Evolutionary conservation across 1,140 invertebrate species (phyloP).

Genomic region (Drosophila suzukii): DNA sequence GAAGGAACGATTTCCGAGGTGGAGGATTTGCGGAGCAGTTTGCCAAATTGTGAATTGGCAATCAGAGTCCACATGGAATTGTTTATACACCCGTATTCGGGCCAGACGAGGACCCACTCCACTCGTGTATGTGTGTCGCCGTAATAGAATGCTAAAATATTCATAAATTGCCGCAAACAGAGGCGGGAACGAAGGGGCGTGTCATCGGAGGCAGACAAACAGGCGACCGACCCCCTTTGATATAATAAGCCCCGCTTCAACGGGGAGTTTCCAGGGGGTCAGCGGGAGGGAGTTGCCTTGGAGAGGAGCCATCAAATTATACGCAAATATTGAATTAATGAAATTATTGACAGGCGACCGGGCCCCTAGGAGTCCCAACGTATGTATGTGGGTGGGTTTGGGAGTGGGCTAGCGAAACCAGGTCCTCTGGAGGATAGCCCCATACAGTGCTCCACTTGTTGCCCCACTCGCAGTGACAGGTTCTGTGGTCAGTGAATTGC

Average conservation of each 20-base stretch:
- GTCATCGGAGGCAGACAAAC: constrained; percentile 4
- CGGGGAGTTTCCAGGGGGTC: neutral
- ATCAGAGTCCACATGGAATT: constrained; percentile 46
- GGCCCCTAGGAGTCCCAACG: neutral
- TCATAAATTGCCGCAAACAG: constrained; percentile 63
- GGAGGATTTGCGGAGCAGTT: constrained; percentile 21
- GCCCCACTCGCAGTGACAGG: constrained; percentile 52
- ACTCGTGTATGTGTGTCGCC: constrained; percentile 9
- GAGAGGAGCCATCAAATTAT: constrained; percentile 65
- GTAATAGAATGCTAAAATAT: constrained; percentile 66
- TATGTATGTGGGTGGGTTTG: neutral
- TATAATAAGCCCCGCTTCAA: constrained; percentile 57
- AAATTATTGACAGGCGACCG: constrained; percentile 75
- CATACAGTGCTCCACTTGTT: constrained; percentile 7
- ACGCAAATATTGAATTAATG: constrained; percentile 74
- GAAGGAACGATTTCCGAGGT: neutral
- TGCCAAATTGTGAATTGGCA: constrained; percentile 49
- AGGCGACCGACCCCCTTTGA: constrained; percentile 33
- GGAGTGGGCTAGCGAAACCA: neutral
- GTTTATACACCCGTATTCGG: constrained; percentile 16
- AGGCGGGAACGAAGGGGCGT: neutral
- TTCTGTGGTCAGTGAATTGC: constrained; percentile 66
- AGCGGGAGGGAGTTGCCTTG: constrained; percentile 17
- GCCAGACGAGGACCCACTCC: constrained; percentile 11
- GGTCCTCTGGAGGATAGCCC: constrained; percentile 9